phyloP scores from a whole-genome alignment of 1,140 invertebrate genomes.

The Formica exsecta region DNA sequence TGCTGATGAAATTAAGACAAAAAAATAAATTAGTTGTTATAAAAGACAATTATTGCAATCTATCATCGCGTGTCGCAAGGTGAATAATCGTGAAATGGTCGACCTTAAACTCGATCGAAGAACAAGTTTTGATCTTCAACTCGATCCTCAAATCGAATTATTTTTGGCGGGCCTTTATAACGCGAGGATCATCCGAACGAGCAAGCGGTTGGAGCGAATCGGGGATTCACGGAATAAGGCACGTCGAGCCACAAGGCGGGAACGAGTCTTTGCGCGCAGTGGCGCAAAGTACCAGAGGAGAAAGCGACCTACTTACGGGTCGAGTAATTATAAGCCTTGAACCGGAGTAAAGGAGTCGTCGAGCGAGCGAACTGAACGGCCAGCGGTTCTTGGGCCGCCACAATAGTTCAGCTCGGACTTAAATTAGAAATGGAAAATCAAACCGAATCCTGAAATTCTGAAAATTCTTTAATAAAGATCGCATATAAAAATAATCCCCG shows the following conservation, averaged over 20 bases:
- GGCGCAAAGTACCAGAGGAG: constrained; percentile 82
- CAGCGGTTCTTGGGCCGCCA: constrained; percentile 50
- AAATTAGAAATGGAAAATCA: constrained; percentile 32
- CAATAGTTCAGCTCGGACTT: background rate
- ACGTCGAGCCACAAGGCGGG: constrained; percentile 55
- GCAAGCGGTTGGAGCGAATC: constrained; percentile 28
- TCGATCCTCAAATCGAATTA: background rate
- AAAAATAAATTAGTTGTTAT: background rate
- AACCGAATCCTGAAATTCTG: background rate
- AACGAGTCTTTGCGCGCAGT: constrained; percentile 71
- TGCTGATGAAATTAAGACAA: background rate
- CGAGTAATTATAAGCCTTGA: constrained; percentile 85
- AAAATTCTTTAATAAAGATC: background rate
- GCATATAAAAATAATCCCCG: background rate
- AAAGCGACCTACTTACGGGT: constrained; percentile 84
- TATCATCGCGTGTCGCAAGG: background rate
- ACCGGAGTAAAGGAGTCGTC: constrained; percentile 81
- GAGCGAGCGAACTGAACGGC: constrained; percentile 58
- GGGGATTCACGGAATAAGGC: constrained; percentile 60
- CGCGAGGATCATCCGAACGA: constrained; percentile 24
- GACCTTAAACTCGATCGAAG: constrained; percentile 2
- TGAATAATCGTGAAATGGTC: background rate
- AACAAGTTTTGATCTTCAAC: background rate
- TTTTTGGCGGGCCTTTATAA: background rate
- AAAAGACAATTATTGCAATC: too few relatives aligned